Conservation (phyloP, 2,888 invertebrate genomes). For the Machimus rusticus region DNA sequence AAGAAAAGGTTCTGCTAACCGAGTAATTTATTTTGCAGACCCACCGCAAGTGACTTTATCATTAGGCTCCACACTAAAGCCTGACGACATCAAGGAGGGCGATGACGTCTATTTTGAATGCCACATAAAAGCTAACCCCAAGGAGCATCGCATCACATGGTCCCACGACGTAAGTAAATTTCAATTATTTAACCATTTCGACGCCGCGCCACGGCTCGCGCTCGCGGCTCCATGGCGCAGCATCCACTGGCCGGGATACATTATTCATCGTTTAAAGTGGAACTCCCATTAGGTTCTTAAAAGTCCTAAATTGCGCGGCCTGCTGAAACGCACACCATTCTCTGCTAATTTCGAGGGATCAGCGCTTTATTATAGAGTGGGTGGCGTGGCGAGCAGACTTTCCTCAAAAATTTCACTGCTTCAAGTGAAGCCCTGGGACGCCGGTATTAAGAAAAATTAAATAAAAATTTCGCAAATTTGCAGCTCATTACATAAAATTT, state of each 20-base stretch:
- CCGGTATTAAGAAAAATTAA: slow-evolving; percentile 21
- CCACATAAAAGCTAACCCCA: slow-evolving; percentile 78
- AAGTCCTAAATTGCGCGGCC: slow-evolving; percentile 42
- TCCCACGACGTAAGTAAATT: slow-evolving; percentile 74
- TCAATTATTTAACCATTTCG: slow-evolving; percentile 48
- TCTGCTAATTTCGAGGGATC: slow-evolving; percentile 11
- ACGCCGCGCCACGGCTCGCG: background rate
- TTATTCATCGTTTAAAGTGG: slow-evolving; percentile 47
- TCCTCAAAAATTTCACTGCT: background rate
- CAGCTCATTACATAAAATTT: slow-evolving; percentile 4
- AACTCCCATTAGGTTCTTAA: slow-evolving; percentile 40
- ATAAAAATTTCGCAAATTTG: slow-evolving; percentile 7
- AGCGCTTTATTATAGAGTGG: background rate
- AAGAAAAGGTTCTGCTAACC: slow-evolving; percentile 18
- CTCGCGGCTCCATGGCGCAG: background rate
- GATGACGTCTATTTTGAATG: slow-evolving; percentile 84
- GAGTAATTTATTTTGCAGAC: slow-evolving; percentile 66
- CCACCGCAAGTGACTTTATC: slow-evolving; percentile 76
- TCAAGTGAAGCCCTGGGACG: background rate
- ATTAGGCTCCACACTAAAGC: slow-evolving; percentile 77
- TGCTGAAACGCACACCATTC: slow-evolving; percentile 23
- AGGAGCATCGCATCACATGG: slow-evolving; percentile 79
- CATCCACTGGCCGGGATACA: slow-evolving; percentile 39
- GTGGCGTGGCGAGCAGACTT: background rate
- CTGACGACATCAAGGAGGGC: slow-evolving; percentile 80